phyloP scores from a whole-genome alignment of 2,113 vertebrate species.

The Sylvia atricapilla region DNA sequence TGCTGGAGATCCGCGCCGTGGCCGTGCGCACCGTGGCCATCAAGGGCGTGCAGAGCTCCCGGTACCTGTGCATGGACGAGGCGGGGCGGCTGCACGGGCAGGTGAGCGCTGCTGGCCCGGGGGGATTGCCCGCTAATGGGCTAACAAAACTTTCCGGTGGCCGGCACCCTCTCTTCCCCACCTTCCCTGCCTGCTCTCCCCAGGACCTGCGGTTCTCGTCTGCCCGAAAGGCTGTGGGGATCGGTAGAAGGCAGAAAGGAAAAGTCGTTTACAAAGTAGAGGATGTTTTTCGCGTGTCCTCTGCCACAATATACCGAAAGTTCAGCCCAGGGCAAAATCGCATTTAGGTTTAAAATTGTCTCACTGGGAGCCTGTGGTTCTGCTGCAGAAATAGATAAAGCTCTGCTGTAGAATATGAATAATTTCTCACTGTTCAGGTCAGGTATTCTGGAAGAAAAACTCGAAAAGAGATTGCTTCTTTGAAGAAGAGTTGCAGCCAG shows the following conservation, averaged over 20 bases:
- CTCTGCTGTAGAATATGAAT: background rate
- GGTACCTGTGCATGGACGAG: constrained; percentile 88
- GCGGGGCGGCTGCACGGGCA: constrained; percentile 82
- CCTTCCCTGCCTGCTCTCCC: background rate
- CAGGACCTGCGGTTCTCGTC: background rate
- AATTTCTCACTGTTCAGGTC: constrained; percentile 10
- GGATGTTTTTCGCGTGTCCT: accelerated
- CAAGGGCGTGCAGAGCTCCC: constrained; percentile 81
- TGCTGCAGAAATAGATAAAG: background rate
- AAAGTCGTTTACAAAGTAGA: background rate
- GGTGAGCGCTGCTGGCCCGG: constrained; percentile 64
- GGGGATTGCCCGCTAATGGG: background rate
- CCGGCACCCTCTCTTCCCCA: too few relatives aligned
- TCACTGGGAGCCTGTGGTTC: background rate
- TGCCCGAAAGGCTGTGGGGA: background rate
- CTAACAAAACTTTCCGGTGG: background rate
- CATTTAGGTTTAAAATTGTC: background rate
- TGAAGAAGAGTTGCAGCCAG: constrained; percentile 66
- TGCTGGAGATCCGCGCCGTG: constrained; percentile 88
- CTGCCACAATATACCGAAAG: background rate
- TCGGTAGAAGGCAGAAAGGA: background rate
- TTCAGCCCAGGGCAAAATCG: background rate
- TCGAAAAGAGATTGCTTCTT: constrained; percentile 51
- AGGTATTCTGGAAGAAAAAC: background rate
- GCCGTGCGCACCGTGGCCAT: constrained; percentile 84